Evolutionary conservation across 2,888 invertebrate species (phyloP).

Genomic region (Drosophila crucigera): DNA sequence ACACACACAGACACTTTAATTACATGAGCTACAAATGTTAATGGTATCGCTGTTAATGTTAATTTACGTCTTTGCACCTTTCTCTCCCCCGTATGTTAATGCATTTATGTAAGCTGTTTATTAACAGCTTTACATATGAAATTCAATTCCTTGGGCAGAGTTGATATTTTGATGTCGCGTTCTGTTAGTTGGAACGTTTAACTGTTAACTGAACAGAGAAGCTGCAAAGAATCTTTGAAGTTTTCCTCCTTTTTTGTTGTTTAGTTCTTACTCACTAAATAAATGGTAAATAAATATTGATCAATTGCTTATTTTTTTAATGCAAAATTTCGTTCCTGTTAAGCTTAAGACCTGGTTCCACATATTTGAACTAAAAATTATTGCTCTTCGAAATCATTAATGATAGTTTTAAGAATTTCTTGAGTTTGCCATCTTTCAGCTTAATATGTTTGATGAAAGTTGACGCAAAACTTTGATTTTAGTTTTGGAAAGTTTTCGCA

Average conservation of each 20-base stretch:
- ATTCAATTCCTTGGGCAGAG: neutral
- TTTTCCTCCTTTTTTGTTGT: neutral
- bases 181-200: neutral
- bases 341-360: no score
- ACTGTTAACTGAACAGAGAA: neutral
- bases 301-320: neutral
- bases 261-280: neutral
- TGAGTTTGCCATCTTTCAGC: neutral
- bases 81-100: neutral
- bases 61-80: slow-evolving; percentile 30
- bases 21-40: slow-evolving; percentile 36
- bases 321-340: neutral
- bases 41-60: slow-evolving; percentile 43
- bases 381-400: neutral
- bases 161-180: neutral
- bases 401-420: neutral
- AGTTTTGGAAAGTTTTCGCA: neutral
- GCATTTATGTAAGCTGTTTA: slow-evolving; percentile 2
- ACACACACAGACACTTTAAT: slow-evolving; percentile 29
- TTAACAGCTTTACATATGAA: slow-evolving; percentile 7
- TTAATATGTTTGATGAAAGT: neutral
- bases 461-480: neutral
- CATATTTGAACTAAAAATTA: neutral
- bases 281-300: neutral
- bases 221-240: neutral